phyloP scores from a whole-genome alignment of 2,797 vertebrate species.

The Forpus xanthops region DNA sequence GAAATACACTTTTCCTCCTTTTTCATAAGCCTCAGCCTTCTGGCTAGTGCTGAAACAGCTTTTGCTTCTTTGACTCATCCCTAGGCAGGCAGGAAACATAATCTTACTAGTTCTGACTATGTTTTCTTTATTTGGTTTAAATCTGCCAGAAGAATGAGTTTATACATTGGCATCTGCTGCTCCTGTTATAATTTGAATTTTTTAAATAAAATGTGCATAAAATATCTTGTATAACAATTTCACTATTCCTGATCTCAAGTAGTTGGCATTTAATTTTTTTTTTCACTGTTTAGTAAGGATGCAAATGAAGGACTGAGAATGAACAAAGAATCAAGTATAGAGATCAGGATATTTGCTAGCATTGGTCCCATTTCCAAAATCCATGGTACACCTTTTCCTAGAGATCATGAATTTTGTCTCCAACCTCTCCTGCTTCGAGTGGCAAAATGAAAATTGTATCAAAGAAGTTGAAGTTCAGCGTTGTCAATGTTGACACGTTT shows the following conservation, averaged over 20 bases:
- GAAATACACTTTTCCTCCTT: not conserved
- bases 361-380: not conserved
- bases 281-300: not conserved
- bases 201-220: not conserved
- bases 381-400: not conserved
- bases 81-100: not conserved
- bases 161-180: not conserved
- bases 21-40: not conserved
- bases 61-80: not conserved
- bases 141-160: not conserved
- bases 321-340: not conserved
- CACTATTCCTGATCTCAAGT: not conserved
- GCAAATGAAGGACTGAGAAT: not conserved
- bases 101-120: not conserved
- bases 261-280: not conserved
- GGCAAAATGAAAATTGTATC: not conserved
- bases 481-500: not conserved
- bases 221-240: not conserved
- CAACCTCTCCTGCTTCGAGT: not conserved
- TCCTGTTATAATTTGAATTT: not conserved
- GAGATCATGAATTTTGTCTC: not conserved
- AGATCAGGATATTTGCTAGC: not conserved
- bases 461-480: not conserved
- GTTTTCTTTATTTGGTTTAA: not conserved
- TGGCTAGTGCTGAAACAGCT: not conserved